These are phyloP conservation scores for Platalea minor DNA, from an alignment of 2,797 vertebrate genomes.

Conservation along the genomic window DNA sequence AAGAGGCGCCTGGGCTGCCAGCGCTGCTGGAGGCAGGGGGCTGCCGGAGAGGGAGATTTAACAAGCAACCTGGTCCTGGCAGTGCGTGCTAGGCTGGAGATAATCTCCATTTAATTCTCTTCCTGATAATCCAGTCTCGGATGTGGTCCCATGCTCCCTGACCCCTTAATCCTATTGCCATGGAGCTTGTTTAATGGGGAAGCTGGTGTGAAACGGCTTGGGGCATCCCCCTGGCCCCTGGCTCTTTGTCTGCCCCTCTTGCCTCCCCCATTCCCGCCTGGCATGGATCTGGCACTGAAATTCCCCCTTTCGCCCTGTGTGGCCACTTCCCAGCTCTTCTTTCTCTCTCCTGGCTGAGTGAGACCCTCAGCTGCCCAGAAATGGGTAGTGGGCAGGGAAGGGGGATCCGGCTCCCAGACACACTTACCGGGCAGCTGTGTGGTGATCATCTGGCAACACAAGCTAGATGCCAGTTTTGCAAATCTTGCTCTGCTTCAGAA, in stretches of 20 bases:
- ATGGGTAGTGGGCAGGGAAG: not conserved
- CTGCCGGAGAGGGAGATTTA: not conserved
- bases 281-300: not conserved
- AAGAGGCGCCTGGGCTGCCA: not conserved
- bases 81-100: not conserved
- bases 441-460: not conserved
- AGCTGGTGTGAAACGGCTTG: not conserved
- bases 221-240: not conserved
- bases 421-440: not conserved
- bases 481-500: not conserved
- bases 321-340: not conserved
- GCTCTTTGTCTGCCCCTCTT: not conserved
- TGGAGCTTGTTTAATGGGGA: slow-evolving; percentile 22
- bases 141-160: slow-evolving; percentile 30
- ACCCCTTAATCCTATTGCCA: slow-evolving; percentile 53
- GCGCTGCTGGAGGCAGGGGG: not conserved
- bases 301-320: not conserved
- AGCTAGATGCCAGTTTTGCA: not conserved
- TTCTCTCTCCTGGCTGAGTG: not conserved
- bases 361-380: not conserved
- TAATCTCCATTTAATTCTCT: slow-evolving; percentile 65
- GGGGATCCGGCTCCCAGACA: not conserved
- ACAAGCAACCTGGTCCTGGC: not conserved
- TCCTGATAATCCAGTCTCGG: slow-evolving; percentile 43
- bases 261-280: not conserved